Conservation (phyloP, 2,113 vertebrate species). For the Lates calcarifer region DNA sequence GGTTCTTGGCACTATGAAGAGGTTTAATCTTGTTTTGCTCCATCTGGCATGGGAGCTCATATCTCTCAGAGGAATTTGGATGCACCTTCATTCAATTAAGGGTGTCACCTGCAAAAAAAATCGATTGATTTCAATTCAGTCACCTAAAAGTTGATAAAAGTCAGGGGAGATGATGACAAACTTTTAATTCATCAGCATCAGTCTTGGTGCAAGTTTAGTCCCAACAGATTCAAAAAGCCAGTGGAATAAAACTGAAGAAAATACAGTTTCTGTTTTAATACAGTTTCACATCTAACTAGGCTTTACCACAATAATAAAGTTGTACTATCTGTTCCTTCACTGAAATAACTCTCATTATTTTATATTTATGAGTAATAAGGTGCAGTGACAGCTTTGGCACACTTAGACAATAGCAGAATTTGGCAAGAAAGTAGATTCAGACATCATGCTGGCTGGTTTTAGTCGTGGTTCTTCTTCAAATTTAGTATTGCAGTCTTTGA, state of each 20-base stretch:
- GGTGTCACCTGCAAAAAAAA: neutral
- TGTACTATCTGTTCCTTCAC: no score
- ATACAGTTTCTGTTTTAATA: neutral
- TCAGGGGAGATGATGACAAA: neutral
- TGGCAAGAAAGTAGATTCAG: neutral
- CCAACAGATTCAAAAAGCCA: neutral
- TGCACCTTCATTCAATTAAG: neutral
- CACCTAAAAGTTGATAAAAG: neutral
- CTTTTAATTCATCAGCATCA: neutral
- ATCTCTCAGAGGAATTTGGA: neutral
- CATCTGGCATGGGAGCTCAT: neutral
- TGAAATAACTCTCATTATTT: neutral
- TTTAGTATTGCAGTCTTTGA: neutral
- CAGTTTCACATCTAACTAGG: no score
- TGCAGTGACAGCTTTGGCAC: neutral
- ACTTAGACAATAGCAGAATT: neutral
- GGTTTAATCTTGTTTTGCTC: neutral
- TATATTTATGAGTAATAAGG: neutral
- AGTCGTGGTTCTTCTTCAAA: neutral
- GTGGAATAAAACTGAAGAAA: neutral
- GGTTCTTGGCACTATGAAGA: neutral
- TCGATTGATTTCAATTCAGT: neutral
- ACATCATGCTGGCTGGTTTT: neutral
- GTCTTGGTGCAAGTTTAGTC: neutral
- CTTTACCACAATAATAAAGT: no score